Conservation (phyloP, 2,113 vertebrate genomes). For the Urocolius indicus region DNA sequence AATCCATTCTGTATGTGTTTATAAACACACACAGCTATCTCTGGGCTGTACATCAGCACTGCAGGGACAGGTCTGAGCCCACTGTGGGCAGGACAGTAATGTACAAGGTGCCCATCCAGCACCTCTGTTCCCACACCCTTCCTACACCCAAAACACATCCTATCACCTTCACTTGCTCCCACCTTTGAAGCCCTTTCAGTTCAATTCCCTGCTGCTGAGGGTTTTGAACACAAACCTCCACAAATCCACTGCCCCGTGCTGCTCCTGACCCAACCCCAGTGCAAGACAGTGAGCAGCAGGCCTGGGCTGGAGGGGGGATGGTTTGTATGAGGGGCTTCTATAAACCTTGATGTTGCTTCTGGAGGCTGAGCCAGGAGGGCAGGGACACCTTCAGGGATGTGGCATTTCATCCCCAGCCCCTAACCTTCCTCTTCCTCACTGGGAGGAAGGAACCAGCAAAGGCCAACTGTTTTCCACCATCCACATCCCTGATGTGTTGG, state of each 20-base stretch:
- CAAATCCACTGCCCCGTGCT: too few species aligned
- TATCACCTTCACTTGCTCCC: rapidly evolving
- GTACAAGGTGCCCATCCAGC: rapidly evolving
- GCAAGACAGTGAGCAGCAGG: background rate
- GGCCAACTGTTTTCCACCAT: background rate
- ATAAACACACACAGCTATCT: background rate
- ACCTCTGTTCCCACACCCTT: rapidly evolving
- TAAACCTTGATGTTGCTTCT: background rate
- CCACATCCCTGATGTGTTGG: background rate
- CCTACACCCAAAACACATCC: background rate
- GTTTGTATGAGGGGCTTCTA: background rate
- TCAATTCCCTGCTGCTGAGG: background rate
- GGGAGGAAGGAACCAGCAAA: background rate
- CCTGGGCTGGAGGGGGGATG: background rate
- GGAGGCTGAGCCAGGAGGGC: background rate
- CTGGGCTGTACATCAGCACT: too few species aligned
- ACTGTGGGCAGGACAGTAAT: rapidly evolving
- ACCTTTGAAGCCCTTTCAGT: background rate
- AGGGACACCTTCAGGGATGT: rapidly evolving
- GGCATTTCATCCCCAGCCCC: rapidly evolving
- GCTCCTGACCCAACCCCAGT: background rate
- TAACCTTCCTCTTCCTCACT: background rate
- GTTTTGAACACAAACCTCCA: background rate
- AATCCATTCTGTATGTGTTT: background rate
- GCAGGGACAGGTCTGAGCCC: background rate